phyloP scores from a whole-genome alignment of 2,797 vertebrate species.

The Sebastes vulpes region DNA sequence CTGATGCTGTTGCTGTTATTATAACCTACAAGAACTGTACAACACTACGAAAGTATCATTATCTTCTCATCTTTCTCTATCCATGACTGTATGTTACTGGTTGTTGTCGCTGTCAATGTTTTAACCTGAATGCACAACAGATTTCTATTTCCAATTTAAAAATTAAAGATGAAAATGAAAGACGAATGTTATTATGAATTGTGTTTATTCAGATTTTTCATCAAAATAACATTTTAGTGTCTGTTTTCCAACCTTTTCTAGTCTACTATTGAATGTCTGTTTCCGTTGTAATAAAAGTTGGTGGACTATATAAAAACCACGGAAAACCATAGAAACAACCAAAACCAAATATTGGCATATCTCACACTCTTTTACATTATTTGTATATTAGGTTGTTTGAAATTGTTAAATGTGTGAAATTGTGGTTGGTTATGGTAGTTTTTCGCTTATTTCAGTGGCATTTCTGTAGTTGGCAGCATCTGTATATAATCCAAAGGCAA shows the following conservation, averaged over 20 bases:
- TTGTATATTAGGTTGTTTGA: neutral
- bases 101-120: neutral
- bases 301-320: neutral
- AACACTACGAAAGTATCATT: neutral
- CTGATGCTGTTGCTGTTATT: neutral
- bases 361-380: neutral
- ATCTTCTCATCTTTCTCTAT: neutral
- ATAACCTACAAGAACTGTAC: neutral
- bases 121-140: neutral
- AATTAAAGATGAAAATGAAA: neutral
- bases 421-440: neutral
- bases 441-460: neutral
- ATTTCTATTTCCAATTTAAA: neutral
- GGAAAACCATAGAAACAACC: neutral
- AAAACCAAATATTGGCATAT: neutral
- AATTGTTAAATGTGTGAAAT: neutral
- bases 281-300: neutral
- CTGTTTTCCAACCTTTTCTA: neutral
- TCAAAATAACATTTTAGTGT: neutral
- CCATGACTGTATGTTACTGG: neutral
- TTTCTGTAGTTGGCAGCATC: slow-evolving; percentile 13
- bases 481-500: slow-evolving; percentile 4
- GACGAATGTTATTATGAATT: neutral
- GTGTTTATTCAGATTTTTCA: neutral
- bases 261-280: neutral